phyloP scores from a whole-genome alignment of 1,140 invertebrate genomes.

The Chrysoperla carnea region DNA sequence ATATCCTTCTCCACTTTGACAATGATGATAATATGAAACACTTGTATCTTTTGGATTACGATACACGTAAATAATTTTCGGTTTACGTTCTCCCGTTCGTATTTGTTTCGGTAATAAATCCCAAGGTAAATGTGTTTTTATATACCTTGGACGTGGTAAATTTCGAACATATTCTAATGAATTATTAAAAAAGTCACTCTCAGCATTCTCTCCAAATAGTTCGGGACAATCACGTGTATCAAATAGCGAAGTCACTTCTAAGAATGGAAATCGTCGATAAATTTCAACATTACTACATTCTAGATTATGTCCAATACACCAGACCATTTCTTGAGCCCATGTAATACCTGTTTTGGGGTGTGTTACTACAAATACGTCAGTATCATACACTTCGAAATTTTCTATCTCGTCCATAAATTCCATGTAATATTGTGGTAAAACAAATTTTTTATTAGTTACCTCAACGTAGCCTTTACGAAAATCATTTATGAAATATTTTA shows the following conservation, averaged over 20 bases:
- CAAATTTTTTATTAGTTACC: neutral
- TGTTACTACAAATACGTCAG: slow-evolving; percentile 32
- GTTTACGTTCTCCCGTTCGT: slow-evolving; percentile 24
- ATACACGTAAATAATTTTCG: slow-evolving; percentile 56
- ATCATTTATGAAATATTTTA: neutral
- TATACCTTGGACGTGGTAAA: slow-evolving; percentile 31
- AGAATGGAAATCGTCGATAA: slow-evolving; percentile 20
- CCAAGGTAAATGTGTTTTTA: slow-evolving; percentile 55
- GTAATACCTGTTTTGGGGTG: slow-evolving; percentile 32
- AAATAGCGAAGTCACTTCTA: slow-evolving; percentile 11
- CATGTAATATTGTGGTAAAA: slow-evolving; percentile 13
- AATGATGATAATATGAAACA: slow-evolving; percentile 61
- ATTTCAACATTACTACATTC: slow-evolving; percentile 25
- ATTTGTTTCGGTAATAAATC: slow-evolving; percentile 40
- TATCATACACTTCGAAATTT: slow-evolving; percentile 25
- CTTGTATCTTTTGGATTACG: slow-evolving; percentile 68
- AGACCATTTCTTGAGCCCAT: slow-evolving; percentile 40
- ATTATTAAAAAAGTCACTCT: slow-evolving; percentile 14
- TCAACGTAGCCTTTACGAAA: neutral
- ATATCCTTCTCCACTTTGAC: slow-evolving; percentile 36
- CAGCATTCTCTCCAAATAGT: slow-evolving; percentile 14
- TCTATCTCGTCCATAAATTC: slow-evolving; percentile 15
- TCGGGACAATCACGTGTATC: neutral
- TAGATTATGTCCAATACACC: slow-evolving; percentile 29
- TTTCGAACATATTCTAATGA: slow-evolving; percentile 23